Evolutionary conservation across 2,113 vertebrate genomes (phyloP).

Genomic region (Anhinga rufa): DNA sequence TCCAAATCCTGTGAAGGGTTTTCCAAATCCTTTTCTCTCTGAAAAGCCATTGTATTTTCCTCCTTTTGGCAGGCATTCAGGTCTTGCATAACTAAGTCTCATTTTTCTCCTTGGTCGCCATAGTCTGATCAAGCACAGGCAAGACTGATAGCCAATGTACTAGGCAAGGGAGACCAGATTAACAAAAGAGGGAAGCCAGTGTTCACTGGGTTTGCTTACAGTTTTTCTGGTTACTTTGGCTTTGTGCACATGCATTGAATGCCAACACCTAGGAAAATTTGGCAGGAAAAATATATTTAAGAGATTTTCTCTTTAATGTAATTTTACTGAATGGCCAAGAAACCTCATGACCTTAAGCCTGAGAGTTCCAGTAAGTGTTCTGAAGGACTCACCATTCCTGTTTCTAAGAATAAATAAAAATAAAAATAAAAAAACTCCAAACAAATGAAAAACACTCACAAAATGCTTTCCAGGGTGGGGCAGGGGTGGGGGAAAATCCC

Average conservation of each 20-base stretch:
- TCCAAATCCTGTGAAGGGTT: background rate
- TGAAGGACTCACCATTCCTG: background rate
- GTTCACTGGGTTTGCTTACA: background rate
- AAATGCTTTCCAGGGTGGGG: background rate
- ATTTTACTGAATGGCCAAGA: background rate
- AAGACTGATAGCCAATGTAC: background rate
- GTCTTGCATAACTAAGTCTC: background rate
- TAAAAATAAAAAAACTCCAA: background rate
- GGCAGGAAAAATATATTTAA: background rate
- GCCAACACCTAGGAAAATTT: background rate
- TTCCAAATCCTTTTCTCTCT: background rate
- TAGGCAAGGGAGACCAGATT: background rate
- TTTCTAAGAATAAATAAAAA: background rate
- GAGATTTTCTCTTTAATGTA: background rate
- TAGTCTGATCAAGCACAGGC: background rate
- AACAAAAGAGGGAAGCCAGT: background rate
- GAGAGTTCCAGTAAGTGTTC: background rate
- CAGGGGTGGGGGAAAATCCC: fast-evolving
- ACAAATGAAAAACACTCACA: background rate
- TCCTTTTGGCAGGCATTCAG: background rate
- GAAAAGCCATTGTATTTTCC: background rate
- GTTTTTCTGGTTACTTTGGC: background rate
- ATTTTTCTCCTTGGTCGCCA: background rate
- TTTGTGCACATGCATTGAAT: background rate
- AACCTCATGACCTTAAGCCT: background rate